Base-by-base conservation (phyloP, 1,140 invertebrate genomes). In the Drusus annulatus region DNA sequence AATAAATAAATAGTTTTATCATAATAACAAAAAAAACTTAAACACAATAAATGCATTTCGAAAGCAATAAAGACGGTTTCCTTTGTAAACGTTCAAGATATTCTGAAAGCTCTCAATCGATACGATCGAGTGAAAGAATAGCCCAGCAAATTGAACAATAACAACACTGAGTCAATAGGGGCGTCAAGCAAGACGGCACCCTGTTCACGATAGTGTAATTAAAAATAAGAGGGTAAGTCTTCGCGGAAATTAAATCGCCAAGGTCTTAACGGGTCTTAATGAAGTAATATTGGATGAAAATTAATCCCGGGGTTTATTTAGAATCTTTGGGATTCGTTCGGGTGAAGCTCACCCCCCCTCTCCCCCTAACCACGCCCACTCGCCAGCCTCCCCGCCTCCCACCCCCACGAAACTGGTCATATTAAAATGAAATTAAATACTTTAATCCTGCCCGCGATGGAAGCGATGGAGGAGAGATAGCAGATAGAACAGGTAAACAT, bases 401-500 rank as follows among this genome's bases (percentile, higher is more conserved):
- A 2, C 0, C 8, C 10, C 10, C 36, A 8, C 36, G 5, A 28
- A 13, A 28, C 10, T n/a, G 21, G 62, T 21, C 23, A 65, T 65
- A 65, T 65, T 65, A 65, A 65, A 65, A 65, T 65, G 2, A 65
- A 65, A 65, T 65, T 65, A 65, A 65, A 65, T 65, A 65, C 62
- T 65, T 65, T 65, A 65, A 65, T 65, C 62, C 25, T 28, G 13
- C 25, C 28, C 28, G 16, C 62, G 28, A 25, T 7, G 60, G 15
- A 63, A 63, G 21, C 19, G 5, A 28, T 28, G 7, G 31, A 0
- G 31, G 36, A 45, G 36, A 45, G 10, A 45, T 13, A 45, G 7
- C 17, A 7, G 16, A 31, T 25, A 15, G 28, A 65, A 65, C 62
- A 16, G 62, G 21, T 65, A 31, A 65, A 65, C 28, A 31, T 10